A percentile compares a stretch with the other conserved stretches of the same genome.
phyloP scores from a whole-genome alignment of 2,888 invertebrate genomes.

The Tigriopus californicus region DNA sequence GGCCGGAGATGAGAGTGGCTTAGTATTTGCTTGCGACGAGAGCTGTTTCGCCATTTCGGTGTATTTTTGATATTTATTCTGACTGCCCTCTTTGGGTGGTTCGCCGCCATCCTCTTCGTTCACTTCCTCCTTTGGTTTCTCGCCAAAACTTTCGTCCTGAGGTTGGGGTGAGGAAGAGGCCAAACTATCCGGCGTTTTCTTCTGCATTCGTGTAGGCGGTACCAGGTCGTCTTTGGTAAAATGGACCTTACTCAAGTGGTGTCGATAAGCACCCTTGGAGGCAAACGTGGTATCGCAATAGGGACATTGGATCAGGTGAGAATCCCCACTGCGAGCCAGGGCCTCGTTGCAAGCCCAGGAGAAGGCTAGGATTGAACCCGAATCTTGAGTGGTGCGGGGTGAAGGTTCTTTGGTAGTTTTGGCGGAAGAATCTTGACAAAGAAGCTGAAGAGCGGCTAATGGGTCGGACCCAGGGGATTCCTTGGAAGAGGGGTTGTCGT shows the following conservation, averaged over 20 bases:
- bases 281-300: conserved; percentile 88
- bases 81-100: not conserved
- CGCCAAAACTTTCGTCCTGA: conserved; percentile 17
- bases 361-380: conserved; percentile 66
- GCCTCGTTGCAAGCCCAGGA: conserved; percentile 89
- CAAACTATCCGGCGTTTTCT: no score
- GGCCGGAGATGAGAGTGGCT: conserved; percentile 8
- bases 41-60: conserved; percentile 11
- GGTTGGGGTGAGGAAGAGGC: conserved; percentile 16
- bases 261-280: conserved; percentile 88
- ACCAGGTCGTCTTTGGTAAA: conserved; percentile 57
- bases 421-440: conserved; percentile 40
- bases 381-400: conserved; percentile 23
- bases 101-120: not conserved
- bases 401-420: not conserved
- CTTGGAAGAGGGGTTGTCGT: not conserved
- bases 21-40: conserved; percentile 16
- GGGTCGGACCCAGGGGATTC: conserved; percentile 36
- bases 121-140: not conserved
- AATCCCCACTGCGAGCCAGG: conserved; percentile 40
- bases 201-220: no score
- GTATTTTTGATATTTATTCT: conserved; percentile 6
- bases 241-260: conserved; percentile 87
- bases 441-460: conserved; percentile 76
- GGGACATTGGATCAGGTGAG: conserved; percentile 65